phyloP scores from a whole-genome alignment of 1,140 invertebrate genomes.

The Ceratoteleas bidentatus region DNA sequence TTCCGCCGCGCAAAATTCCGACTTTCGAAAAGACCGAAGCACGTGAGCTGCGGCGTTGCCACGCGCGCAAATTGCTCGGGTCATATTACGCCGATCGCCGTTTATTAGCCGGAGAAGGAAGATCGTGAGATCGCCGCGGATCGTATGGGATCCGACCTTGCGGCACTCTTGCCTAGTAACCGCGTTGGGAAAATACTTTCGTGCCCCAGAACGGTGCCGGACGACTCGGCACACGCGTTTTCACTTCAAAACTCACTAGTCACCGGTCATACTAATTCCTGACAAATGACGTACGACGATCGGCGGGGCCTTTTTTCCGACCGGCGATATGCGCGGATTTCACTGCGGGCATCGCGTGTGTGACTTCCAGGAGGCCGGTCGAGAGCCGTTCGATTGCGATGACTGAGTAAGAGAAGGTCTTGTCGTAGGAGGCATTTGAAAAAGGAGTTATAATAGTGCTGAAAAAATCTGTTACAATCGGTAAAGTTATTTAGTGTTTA shows the following conservation, averaged over 20 bases:
- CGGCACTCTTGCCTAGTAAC: slow-evolving; percentile 66
- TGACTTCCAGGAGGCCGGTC: not conserved
- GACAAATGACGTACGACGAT: slow-evolving; percentile 35
- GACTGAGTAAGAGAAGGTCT: too few species aligned
- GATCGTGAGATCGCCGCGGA: slow-evolving; percentile 65
- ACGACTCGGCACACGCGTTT: slow-evolving; percentile 35
- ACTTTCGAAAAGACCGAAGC: slow-evolving; percentile 54
- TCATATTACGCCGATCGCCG: slow-evolving; percentile 60
- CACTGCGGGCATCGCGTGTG: slow-evolving; percentile 8
- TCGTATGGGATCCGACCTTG: slow-evolving; percentile 64
- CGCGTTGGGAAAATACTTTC: slow-evolving; percentile 67
- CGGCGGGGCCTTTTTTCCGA: slow-evolving; percentile 18
- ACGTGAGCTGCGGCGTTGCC: slow-evolving; percentile 26
- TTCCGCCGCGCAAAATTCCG: slow-evolving; percentile 24
- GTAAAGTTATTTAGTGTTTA: too few species aligned
- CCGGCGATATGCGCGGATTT: slow-evolving; percentile 23
- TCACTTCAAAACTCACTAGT: slow-evolving; percentile 63
- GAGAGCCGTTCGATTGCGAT: too few species aligned
- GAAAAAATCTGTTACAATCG: too few species aligned
- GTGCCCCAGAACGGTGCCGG: slow-evolving; percentile 43
- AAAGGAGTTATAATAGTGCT: too few species aligned
- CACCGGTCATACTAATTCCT: slow-evolving; percentile 37
- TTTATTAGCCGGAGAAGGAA: slow-evolving; percentile 61
- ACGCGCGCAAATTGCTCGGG: slow-evolving; percentile 49
- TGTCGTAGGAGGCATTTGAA: too few species aligned